A percentile compares a stretch with the other conserved stretches of the same genome.
Evolutionary conservation across 2,113 vertebrate genomes (phyloP).

Genomic region (Puffinus mauretanicus): DNA sequence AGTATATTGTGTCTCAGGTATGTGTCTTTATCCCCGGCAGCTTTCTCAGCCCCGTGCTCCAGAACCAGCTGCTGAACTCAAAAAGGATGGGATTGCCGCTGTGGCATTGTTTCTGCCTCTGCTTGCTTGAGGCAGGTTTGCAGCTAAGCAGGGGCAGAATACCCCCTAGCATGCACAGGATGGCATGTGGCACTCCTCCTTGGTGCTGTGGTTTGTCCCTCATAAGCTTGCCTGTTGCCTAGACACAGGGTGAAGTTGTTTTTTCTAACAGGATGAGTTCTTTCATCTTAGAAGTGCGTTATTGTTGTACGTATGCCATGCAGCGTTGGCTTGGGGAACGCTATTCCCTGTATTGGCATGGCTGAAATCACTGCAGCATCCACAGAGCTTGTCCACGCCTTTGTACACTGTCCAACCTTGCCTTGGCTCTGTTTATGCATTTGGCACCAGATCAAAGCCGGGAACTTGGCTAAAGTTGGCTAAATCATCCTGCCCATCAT

Average conservation of each 20-base stretch:
- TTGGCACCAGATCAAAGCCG: background rate
- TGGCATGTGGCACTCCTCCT: background rate
- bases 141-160: background rate
- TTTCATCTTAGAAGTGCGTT: background rate
- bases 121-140: background rate
- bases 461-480: background rate
- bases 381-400: no score
- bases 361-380: background rate
- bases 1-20: accelerated
- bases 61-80: background rate
- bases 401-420: background rate
- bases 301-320: background rate
- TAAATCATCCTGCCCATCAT: background rate
- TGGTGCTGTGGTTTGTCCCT: background rate
- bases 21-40: background rate
- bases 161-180: no score
- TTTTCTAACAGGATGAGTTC: background rate
- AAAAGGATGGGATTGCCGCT: background rate
- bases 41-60: background rate
- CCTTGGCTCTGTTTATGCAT: background rate
- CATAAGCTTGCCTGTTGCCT: background rate
- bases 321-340: background rate
- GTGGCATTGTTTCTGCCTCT: background rate
- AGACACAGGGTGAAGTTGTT: background rate
- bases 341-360: background rate